Evolutionary conservation across 2,797 vertebrate species (phyloP), one percentile per base, ranked within the genome.

Genomic region (Brachyalestes nurse): DNA sequence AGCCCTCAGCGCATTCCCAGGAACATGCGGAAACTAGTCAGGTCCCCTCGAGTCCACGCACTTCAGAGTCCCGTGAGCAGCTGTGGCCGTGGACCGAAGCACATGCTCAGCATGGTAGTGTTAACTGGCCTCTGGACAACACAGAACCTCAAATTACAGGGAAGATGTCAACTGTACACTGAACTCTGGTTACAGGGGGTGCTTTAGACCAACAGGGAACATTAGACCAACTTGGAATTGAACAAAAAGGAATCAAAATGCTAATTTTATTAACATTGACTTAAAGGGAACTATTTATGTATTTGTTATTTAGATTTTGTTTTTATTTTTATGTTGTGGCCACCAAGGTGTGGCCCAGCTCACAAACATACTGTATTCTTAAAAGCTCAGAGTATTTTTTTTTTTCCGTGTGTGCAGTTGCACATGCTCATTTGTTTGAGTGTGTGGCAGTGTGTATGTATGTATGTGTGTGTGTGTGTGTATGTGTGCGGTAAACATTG

Each of bases 251-350:
- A 77, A 62, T 77, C 42, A 77, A 77, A 76, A 60, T 38, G 40
- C 69, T 60, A 77, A 82, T 77, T 82, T 77, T 82, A 82, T 82
- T 87, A 92, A 91, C 21, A 42, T 58, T 89, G 90, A 91, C 87
- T 90, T 89, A 92, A 94, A 93, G 89, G 93, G 88, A 92, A 90
- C 89, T 94, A 95, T 95, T 94, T 95, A 95, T 94, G 87, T 93
- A 88, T 92, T 90, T 93, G 90, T 84, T 53, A 81, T 85, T 82
- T 91, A 70, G 66, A 64, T 64, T 57, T 28, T 53, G 17, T 13
- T 71, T 77, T 77, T 64, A 71, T 74, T 85, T 88, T 58, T 86
- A 86, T 88, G 74, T 75, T 76, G 80, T 90, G 88, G 91, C 88
- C 91, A 86, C 86, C 86, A 86, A 91, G 91, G 92, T 93, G 91